Percentiles rank a stretch among this genome's conserved stretches.
Conservation (phyloP, 2,113 vertebrate genomes). For the Pomatostomus ruficeps region DNA sequence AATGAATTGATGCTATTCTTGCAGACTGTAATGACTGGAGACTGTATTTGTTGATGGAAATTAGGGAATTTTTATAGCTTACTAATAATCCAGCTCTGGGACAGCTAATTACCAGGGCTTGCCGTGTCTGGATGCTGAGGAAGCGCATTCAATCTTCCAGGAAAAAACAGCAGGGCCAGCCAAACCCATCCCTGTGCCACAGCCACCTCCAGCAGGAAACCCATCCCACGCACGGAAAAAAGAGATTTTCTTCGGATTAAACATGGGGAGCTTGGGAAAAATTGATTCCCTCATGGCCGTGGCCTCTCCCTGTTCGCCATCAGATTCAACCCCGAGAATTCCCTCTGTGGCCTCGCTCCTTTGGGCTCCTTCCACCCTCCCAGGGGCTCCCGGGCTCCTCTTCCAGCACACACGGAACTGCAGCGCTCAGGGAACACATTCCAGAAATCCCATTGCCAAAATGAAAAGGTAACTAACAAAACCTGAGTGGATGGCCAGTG, state of each 20-base stretch:
- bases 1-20: conserved; percentile 35
- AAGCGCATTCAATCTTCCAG: neutral
- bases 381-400: neutral
- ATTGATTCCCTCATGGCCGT: neutral
- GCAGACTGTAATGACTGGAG: conserved; percentile 36
- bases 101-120: conserved; percentile 41
- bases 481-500: fast-evolving
- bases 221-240: neutral
- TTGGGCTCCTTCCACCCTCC: neutral
- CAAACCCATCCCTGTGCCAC: neutral
- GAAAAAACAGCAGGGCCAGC: neutral
- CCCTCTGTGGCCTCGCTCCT: neutral
- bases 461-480: neutral
- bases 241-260: neutral
- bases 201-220: neutral
- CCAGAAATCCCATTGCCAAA: neutral
- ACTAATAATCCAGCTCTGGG: conserved; percentile 43
- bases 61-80: conserved; percentile 35
- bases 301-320: neutral
- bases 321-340: neutral
- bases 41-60: conserved; percentile 56
- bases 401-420: neutral
- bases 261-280: neutral
- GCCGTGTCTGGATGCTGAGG: conserved; percentile 28
- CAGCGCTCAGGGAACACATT: neutral